A percentile compares a stretch with the other conserved stretches of the same genome.
phyloP scores from a whole-genome alignment of 1,140 invertebrate genomes.

The Mylabris phalerata region DNA sequence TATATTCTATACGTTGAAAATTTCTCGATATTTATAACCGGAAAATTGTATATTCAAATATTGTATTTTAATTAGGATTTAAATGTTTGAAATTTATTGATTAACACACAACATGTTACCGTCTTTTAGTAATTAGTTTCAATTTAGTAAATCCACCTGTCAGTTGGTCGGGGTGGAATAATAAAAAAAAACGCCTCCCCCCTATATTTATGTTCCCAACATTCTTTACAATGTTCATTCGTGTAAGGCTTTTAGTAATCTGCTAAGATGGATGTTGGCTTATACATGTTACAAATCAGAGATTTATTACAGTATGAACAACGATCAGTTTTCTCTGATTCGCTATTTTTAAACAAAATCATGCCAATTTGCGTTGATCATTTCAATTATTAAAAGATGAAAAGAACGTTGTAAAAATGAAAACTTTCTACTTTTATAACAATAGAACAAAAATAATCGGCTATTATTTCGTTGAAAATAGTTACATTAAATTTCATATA shows the following conservation, averaged over 20 bases:
- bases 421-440: too few relatives aligned
- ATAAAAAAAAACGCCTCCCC: not conserved
- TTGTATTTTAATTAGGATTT: too few relatives aligned
- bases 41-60: too few relatives aligned
- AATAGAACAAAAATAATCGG: too few relatives aligned
- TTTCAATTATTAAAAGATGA: too few relatives aligned
- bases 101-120: too few relatives aligned
- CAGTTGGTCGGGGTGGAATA: not conserved
- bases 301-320: constrained; percentile 14
- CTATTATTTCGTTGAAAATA: too few relatives aligned
- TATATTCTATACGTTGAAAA: constrained; percentile 21
- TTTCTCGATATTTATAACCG: constrained; percentile 2
- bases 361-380: not conserved
- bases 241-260: constrained; percentile 8
- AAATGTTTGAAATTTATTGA: too few relatives aligned
- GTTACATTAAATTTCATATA: too few relatives aligned
- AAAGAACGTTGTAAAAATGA: too few relatives aligned
- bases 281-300: constrained; percentile 15
- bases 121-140: too few relatives aligned
- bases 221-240: constrained; percentile 13
- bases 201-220: constrained; percentile 4
- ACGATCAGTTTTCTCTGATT: constrained; percentile 11
- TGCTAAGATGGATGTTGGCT: constrained; percentile 14
- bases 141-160: not conserved
- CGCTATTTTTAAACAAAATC: not conserved